phyloP scores from a whole-genome alignment of 2,888 invertebrate species.

The Trileptium ribeirensis region DNA sequence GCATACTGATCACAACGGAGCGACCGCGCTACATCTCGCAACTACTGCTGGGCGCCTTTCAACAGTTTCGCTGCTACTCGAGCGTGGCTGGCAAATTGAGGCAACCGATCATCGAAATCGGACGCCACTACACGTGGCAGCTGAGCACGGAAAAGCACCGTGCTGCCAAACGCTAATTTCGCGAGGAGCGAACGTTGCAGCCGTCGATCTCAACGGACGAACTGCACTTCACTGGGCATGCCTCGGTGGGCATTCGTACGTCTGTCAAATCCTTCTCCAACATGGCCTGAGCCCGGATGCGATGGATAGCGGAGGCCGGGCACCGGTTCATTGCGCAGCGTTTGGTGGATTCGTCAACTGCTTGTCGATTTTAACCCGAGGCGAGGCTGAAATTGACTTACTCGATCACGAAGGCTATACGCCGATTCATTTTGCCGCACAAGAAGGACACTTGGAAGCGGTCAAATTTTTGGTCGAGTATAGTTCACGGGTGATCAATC shows the following conservation, averaged over 20 bases:
- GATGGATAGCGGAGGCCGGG: slow-evolving; percentile 17
- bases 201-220: background rate
- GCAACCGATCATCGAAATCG: background rate
- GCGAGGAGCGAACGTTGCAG: background rate
- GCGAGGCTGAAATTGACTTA: slow-evolving; percentile 4
- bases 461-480: slow-evolving; percentile 6
- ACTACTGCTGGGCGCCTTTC: background rate
- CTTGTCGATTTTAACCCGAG: slow-evolving; percentile 17
- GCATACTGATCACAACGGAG: background rate
- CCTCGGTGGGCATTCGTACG: background rate
- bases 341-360: slow-evolving; percentile 22
- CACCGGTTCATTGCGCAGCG: slow-evolving; percentile 24
- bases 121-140: background rate
- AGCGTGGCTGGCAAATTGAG: background rate
- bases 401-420: background rate
- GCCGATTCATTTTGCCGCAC: slow-evolving; percentile 15
- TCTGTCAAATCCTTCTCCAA: slow-evolving; percentile 5
- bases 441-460: background rate
- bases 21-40: background rate
- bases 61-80: background rate
- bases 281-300: slow-evolving; percentile 15
- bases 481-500: background rate
- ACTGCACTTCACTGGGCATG: slow-evolving; percentile 2
- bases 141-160: background rate
- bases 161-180: background rate